Conservation (phyloP, 2,888 invertebrate species). For the Cerceris rybyensis region DNA sequence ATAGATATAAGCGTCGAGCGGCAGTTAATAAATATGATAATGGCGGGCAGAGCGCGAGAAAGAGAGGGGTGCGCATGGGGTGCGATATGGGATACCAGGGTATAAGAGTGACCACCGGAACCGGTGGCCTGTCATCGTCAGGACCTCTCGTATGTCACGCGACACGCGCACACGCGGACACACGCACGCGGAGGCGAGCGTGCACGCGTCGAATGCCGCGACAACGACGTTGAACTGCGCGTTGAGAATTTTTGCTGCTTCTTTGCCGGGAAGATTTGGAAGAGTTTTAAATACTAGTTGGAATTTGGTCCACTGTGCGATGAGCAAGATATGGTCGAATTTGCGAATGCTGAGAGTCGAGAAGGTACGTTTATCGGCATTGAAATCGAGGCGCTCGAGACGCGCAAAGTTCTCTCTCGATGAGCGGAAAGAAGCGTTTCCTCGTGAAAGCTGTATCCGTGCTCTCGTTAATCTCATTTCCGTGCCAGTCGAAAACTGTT, state of each 20-base stretch:
- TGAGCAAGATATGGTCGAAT: too few species aligned
- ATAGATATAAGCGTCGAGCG: constrained; percentile 78
- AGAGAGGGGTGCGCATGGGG: constrained; percentile 57
- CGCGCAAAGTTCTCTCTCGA: neutral
- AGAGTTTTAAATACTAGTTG: too few species aligned
- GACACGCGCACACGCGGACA: constrained; percentile 49
- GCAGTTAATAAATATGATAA: constrained; percentile 82
- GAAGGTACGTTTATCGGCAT: too few species aligned
- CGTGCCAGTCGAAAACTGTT: constrained; percentile 44
- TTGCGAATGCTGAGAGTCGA: too few species aligned
- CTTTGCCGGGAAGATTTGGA: too few species aligned
- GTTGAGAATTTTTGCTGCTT: neutral
- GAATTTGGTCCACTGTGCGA: too few species aligned
- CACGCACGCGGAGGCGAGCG: neutral
- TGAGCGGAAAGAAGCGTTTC: neutral
- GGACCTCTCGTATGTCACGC: constrained; percentile 77
- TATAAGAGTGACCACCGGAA: constrained; percentile 81
- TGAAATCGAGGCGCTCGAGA: neutral
- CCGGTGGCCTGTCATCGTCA: constrained; percentile 79
- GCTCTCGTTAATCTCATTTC: constrained; percentile 35
- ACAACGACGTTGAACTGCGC: neutral
- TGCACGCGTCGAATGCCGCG: neutral
- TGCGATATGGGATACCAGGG: constrained; percentile 74
- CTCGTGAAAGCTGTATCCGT: neutral
- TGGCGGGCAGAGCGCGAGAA: constrained; percentile 68